These are phyloP conservation scores for Arion vulgaris DNA, from an alignment of 1,140 invertebrate species.

Conservation along the genomic window DNA sequence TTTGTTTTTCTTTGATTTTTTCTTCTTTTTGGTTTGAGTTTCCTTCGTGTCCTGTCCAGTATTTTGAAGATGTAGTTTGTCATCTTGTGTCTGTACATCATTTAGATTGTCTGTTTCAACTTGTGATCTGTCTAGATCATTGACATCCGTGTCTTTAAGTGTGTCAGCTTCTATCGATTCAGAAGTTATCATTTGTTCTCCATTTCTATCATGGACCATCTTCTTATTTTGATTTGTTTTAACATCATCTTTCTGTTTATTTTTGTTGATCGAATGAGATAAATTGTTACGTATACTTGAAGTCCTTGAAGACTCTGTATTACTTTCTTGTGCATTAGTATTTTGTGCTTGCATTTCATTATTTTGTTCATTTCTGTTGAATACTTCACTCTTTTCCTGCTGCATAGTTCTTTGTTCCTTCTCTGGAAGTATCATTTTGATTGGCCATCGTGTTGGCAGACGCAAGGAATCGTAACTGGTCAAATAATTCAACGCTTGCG, in stretches of 20 bases:
- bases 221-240: too few species aligned
- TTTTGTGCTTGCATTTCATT: neutral
- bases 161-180: neutral
- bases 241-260: too few species aligned
- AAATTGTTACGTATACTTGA: too few species aligned
- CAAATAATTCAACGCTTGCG: slow-evolving; percentile 15
- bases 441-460: slow-evolving; percentile 8
- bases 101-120: neutral
- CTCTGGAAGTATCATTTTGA: neutral
- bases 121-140: neutral
- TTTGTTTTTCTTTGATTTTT: neutral
- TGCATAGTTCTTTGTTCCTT: neutral
- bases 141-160: neutral
- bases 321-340: neutral
- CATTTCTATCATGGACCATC: too few species aligned
- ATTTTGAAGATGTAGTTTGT: neutral
- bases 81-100: neutral
- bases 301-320: too few species aligned
- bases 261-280: too few species aligned
- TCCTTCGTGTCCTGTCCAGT: neutral
- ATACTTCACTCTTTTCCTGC: neutral
- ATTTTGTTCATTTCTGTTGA: neutral
- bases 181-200: neutral
- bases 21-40: neutral
- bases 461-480: slow-evolving; percentile 1